phyloP scores from a whole-genome alignment of 2,888 invertebrate species.

The Polyommatus icarus region DNA sequence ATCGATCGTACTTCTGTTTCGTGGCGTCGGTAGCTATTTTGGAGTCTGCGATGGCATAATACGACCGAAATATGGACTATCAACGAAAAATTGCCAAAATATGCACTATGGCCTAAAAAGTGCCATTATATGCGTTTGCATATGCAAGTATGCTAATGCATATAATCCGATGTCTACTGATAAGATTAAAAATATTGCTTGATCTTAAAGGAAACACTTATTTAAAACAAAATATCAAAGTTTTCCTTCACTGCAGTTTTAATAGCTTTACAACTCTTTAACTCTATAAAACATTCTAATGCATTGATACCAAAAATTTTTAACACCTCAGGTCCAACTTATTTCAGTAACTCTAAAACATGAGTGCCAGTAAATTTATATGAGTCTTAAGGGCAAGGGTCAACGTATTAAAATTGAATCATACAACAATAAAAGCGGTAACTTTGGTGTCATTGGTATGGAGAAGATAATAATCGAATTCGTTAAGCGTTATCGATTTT shows the following conservation, averaged over 20 bases:
- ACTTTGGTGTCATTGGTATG: constrained; percentile 6
- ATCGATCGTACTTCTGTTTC: too few relatives aligned
- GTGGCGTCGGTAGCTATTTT: too few relatives aligned
- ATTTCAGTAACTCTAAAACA: background rate
- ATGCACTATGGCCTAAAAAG: too few relatives aligned
- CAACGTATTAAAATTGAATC: background rate
- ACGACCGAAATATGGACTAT: too few relatives aligned
- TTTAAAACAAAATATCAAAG: background rate
- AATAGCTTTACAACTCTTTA: background rate
- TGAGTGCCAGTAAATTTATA: background rate
- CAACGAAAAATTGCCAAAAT: too few relatives aligned
- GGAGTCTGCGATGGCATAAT: too few relatives aligned
- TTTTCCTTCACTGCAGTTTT: too few relatives aligned
- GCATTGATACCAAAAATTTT: background rate
- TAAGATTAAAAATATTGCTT: background rate
- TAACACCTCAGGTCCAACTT: background rate
- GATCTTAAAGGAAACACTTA: background rate
- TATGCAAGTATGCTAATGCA: too few relatives aligned
- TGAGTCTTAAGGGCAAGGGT: background rate
- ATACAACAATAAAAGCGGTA: background rate
- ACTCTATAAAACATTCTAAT: background rate
- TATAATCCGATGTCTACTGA: too few relatives aligned
- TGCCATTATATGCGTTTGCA: too few relatives aligned
- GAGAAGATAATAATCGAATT: background rate
- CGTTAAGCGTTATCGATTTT: constrained; percentile 26